Evolutionary conservation across 2,113 vertebrate genomes (phyloP).

Genomic region (Puma concolor): DNA sequence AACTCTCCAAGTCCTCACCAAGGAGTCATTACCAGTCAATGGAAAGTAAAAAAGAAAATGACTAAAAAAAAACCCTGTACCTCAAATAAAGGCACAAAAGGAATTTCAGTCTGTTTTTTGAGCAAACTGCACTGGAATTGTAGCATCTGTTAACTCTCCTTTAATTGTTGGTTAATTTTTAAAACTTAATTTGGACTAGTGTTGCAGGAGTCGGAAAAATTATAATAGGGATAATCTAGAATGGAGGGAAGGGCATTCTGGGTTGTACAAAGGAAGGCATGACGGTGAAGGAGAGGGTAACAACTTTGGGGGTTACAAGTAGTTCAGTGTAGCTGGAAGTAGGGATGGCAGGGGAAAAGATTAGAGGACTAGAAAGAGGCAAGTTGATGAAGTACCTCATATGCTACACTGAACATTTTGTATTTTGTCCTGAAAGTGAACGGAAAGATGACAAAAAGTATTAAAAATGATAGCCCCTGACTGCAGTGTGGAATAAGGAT

Average conservation of each 20-base stretch:
- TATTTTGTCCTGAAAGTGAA: not conserved
- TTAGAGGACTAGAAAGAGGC: not conserved
- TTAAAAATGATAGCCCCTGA: not conserved
- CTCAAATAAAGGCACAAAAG: constrained; percentile 14
- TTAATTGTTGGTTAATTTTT: not conserved
- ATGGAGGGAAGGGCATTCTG: not conserved
- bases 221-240: not conserved
- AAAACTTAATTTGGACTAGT: not conserved
- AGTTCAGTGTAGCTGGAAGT: not conserved
- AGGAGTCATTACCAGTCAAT: not conserved
- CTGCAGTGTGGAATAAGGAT: not conserved
- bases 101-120: not conserved
- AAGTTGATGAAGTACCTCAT: not conserved
- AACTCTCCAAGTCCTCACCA: not conserved
- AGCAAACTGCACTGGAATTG: not conserved
- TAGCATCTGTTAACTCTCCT: constrained; percentile 16
- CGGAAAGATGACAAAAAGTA: not conserved
- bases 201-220: not conserved
- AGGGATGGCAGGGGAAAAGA: not conserved
- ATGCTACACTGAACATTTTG: not conserved
- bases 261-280: not conserved
- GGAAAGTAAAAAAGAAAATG: constrained; percentile 4
- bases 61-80: not conserved
- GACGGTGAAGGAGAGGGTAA: not conserved
- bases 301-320: not conserved